Base-by-base conservation (phyloP, 2,797 vertebrate species). In the Paratrypauchen microcephalus region DNA sequence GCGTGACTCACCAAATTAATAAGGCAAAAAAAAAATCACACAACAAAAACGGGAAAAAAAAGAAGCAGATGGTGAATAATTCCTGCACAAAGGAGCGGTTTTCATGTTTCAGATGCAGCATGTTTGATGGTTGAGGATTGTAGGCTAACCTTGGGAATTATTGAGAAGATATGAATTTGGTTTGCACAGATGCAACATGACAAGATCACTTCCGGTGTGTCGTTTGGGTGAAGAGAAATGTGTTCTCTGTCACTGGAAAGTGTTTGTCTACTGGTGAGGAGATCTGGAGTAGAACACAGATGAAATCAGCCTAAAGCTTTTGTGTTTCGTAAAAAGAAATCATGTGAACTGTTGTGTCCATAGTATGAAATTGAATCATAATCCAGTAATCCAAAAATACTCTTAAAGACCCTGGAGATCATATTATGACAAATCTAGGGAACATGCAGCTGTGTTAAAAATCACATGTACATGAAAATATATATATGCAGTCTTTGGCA, bases 1-100 rank as follows among this genome's bases (percentile, higher is more conserved):
- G 36, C 57, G n/a, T 48, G 70, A 80, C 70, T 82, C 78, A 78
- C 59, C 52, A 72, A 78, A 70, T 77, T 55, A 80, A 83, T 80
- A 54, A 82, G 76, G 66, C 26, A 62, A 66, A 75, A 68, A 59
- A 62, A 66, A 75, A 68, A 59, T 32, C 8, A 41, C 62, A 45
- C 32, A 50, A 55, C 45, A 19, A 55, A 65, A 56, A 16, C 5
- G 28, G 60, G 64, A 70, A 32, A 24, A 73, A 28, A 24, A 11
- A 26, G 39, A 19, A 70, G 67, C 67, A 72, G 71, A 69, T 75
- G 75, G 70, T 23, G 39, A 74, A 63, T 48, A 52, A 73, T 69
- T 77, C 63, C 66, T 66, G 68, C 65, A 72, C 63, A 69, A 72
- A 80, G 59, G 73, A 65, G 68, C 21, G 71, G 78, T 74, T 80